Evolutionary conservation across 2,797 vertebrate species (phyloP), one percentile per base, ranked within the genome.

Genomic region (Carapus acus): DNA sequence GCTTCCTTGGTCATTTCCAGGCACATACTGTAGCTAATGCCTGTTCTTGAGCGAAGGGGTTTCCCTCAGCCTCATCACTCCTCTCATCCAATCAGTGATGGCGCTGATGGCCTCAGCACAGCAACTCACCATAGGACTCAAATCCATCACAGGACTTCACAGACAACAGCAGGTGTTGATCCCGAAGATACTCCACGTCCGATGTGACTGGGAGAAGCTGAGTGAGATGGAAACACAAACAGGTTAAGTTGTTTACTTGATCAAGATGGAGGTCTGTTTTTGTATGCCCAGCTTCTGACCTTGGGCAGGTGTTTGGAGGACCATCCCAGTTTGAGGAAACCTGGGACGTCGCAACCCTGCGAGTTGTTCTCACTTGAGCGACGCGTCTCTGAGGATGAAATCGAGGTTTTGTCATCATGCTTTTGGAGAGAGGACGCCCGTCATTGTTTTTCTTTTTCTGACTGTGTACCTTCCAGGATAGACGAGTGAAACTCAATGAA

Each of bases 61-160:
- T n/a, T n/a, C n/a, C n/a, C n/a, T n/a, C n/a, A n/a, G n/a, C n/a
- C n/a, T n/a, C n/a, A n/a, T n/a, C n/a, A n/a, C n/a, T n/a, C n/a
- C n/a, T n/a, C n/a, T n/a, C n/a, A n/a, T n/a, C n/a, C n/a, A n/a
- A 36, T 2, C n/a, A 9, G 33, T 31, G 17, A 58, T 22, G 36
- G 2, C 1, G 49, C 24, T 8, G 38, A 19, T 50, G 43, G 18
- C 43, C 36, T 2, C 33, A 42, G 20, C 18, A 11, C 24, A 7
- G 40, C n/a, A 24, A 81, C 84, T 49, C 43, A 91, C 91, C 91
- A 12, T 91, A 92, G 49, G 90, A 90, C 72, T 92, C 91, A 53
- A 88, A 90, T 5, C 90, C 89, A 62, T 92, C 91, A 77, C 87
- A 88, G 54, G 91, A 90, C 72, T 89, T 90, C 50, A 92, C 83